A percentile compares a stretch with the other conserved stretches of the same genome.
Evolutionary conservation across 2,888 invertebrate genomes (phyloP).

Genomic region (Vanessa cardui): DNA sequence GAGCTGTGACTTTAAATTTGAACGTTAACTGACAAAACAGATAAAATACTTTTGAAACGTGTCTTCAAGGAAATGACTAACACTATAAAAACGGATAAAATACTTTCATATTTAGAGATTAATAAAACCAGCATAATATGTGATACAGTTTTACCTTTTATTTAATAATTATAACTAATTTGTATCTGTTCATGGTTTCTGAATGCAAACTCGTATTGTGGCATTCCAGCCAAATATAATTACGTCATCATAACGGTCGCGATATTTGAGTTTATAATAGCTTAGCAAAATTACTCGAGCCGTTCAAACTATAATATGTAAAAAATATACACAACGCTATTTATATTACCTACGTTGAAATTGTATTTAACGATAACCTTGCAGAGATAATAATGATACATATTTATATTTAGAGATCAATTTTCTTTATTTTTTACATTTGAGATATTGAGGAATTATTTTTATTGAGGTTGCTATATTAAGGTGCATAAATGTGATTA

Average conservation of each 20-base stretch:
- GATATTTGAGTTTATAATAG: slow-evolving; percentile 42
- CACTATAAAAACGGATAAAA: not conserved
- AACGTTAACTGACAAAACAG: too few species aligned
- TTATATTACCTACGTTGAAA: too few species aligned
- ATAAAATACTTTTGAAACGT: too few species aligned
- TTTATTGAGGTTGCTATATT: too few species aligned
- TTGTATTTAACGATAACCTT: not conserved
- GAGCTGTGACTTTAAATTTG: too few species aligned
- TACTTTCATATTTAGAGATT: not conserved
- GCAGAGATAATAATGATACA: too few species aligned
- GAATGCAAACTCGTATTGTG: slow-evolving; percentile 51
- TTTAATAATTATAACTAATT: slow-evolving; percentile 44
- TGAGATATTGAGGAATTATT: too few species aligned
- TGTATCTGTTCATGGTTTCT: slow-evolving; percentile 44
- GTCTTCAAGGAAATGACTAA: not conserved
- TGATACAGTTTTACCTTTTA: slow-evolving; percentile 7
- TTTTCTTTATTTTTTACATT: too few species aligned
- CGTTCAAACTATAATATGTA: slow-evolving; percentile 18
- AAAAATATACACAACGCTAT: too few species aligned
- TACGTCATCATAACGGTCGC: slow-evolving; percentile 54
- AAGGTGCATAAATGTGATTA: too few species aligned
- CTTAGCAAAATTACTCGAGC: slow-evolving; percentile 31
- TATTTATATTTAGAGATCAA: too few species aligned
- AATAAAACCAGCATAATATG: not conserved
- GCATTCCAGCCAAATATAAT: slow-evolving; percentile 52